These are phyloP conservation scores for Acleris emargana DNA, from an alignment of 2,888 invertebrate genomes.

Conservation along the genomic window DNA sequence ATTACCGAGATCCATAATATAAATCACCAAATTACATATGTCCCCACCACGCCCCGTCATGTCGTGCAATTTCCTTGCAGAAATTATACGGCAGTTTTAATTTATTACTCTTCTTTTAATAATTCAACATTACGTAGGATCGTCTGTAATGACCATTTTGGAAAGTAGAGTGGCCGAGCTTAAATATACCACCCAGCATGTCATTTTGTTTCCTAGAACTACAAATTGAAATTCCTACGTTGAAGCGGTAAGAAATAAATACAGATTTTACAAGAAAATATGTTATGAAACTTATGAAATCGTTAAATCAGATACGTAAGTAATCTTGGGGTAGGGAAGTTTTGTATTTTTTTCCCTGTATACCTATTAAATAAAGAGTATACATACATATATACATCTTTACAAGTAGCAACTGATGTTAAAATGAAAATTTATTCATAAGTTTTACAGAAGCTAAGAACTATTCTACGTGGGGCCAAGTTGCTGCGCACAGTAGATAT, in stretches of 20 bases:
- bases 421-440: too few species aligned
- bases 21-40: conserved; percentile 74
- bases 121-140: conserved; percentile 45
- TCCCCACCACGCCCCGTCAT: conserved; percentile 70
- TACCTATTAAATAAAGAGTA: too few species aligned
- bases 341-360: too few species aligned
- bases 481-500: too few species aligned
- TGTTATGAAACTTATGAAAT: too few species aligned
- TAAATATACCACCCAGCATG: conserved; percentile 34
- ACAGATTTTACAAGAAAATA: too few species aligned
- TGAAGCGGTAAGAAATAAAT: conserved; percentile 1
- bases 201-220: conserved; percentile 32
- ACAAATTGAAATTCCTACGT: conserved; percentile 20
- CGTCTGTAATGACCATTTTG: conserved; percentile 51
- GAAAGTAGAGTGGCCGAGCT: conserved; percentile 45
- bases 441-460: too few species aligned
- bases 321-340: too few species aligned
- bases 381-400: too few species aligned
- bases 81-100: conserved; percentile 73
- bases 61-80: conserved; percentile 72
- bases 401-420: too few species aligned
- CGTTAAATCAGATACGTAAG: too few species aligned
- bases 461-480: too few species aligned
- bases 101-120: conserved; percentile 74
- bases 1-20: conserved; percentile 64